These are phyloP conservation scores for Australoheros scitulus DNA, from an alignment of 2,113 vertebrate genomes.

Conservation along the genomic window DNA sequence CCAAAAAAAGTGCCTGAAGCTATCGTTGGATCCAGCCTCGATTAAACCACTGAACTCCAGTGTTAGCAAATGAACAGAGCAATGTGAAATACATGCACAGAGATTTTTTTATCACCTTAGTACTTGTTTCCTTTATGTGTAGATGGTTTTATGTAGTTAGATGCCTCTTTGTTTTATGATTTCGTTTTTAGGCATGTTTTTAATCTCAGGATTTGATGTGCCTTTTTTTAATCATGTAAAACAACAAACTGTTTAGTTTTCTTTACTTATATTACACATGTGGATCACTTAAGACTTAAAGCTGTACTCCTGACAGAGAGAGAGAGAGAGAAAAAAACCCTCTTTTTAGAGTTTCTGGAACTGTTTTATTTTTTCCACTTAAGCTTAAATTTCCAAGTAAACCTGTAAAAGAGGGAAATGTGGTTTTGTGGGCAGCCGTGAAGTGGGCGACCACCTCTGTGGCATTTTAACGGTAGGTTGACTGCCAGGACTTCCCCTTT, in stretches of 20 bases:
- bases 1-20: neutral
- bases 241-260: too few relatives aligned
- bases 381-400: neutral
- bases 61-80: too few relatives aligned
- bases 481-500: slow-evolving; percentile 50
- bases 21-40: neutral
- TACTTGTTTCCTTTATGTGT: too few relatives aligned
- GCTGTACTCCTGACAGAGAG: neutral
- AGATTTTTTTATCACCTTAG: too few relatives aligned
- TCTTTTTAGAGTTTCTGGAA: neutral
- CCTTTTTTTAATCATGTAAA: too few relatives aligned
- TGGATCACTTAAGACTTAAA: too few relatives aligned
- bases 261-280: too few relatives aligned
- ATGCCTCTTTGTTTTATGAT: too few relatives aligned
- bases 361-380: neutral
- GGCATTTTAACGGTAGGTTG: slow-evolving; percentile 10
- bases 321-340: neutral
- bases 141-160: too few relatives aligned
- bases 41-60: neutral
- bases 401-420: neutral
- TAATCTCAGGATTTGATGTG: too few relatives aligned
- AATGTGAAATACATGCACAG: neutral
- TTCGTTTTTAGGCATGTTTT: too few relatives aligned
- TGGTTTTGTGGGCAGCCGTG: neutral
- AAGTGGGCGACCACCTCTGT: neutral